Conservation (phyloP, 2,113 vertebrate genomes). For the Ceratotherium simum region DNA sequence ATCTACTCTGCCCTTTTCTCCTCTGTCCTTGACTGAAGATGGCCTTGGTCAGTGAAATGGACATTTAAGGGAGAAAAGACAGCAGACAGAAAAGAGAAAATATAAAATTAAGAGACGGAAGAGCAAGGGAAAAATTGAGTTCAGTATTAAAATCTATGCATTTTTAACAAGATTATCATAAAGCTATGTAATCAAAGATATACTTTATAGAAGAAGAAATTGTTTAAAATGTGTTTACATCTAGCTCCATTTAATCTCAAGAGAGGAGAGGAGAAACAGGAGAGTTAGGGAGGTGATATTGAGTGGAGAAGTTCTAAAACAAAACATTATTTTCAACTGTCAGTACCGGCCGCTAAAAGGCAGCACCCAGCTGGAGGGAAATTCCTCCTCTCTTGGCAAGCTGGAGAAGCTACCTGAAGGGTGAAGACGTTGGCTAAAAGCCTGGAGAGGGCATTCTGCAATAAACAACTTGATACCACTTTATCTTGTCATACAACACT, state of each 20-base stretch:
- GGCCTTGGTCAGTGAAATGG: not conserved
- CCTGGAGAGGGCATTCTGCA: constrained; percentile 36
- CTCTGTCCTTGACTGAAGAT: not conserved
- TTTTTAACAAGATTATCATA: not conserved
- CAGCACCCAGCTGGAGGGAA: not conserved
- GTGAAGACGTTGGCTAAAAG: not conserved
- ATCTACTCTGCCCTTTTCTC: not conserved
- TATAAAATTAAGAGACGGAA: not conserved
- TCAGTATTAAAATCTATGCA: not conserved
- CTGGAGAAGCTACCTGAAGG: not conserved
- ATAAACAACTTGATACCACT: constrained; percentile 45
- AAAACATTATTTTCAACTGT: not conserved
- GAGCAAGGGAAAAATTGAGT: not conserved
- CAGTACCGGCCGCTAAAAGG: not conserved
- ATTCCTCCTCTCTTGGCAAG: not conserved
- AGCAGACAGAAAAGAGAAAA: not conserved
- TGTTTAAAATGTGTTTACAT: not conserved
- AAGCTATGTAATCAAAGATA: not conserved
- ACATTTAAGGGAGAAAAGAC: not conserved
- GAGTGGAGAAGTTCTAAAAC: not conserved
- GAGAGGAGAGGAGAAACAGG: not conserved
- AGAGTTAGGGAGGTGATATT: not conserved
- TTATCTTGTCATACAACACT: constrained; percentile 41
- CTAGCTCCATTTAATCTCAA: not conserved
- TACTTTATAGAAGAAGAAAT: not conserved